Evolutionary conservation across 1,140 invertebrate species (phyloP).

Genomic region (Plodia interpunctella): DNA sequence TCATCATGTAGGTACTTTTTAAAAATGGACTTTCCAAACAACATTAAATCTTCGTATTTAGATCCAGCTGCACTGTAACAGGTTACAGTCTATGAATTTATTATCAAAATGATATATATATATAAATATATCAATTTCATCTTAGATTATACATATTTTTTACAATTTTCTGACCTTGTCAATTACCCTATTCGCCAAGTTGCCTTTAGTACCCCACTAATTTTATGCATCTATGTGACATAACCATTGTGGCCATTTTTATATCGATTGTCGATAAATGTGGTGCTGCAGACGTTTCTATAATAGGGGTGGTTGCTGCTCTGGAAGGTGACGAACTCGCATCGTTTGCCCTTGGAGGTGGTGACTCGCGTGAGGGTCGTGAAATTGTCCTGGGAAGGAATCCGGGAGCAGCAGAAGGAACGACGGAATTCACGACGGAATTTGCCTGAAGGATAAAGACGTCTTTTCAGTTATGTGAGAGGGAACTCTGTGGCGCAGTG

Average conservation of each 20-base stretch:
- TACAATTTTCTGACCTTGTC: too few species aligned
- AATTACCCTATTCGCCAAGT: too few species aligned
- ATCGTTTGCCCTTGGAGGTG: conserved; percentile 31
- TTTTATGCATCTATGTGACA: conserved; percentile 8
- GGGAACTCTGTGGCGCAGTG: too few species aligned
- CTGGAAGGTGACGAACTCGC: conserved; percentile 18
- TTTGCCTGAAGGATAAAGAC: conserved; percentile 72
- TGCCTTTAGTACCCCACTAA: too few species aligned
- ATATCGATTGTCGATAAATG: conserved; percentile 26
- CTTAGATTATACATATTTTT: too few species aligned
- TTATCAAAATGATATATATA: too few species aligned
- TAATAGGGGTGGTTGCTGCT: neutral
- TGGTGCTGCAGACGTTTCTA: conserved; percentile 29
- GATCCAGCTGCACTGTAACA: too few species aligned
- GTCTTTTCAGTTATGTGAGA: neutral
- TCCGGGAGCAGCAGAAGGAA: conserved; percentile 73
- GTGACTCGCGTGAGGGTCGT: conserved; percentile 45
- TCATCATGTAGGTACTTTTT: too few species aligned
- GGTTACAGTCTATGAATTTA: too few species aligned
- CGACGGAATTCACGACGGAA: conserved; percentile 81
- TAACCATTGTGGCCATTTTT: conserved; percentile 21
- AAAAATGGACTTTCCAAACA: too few species aligned
- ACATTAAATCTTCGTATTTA: too few species aligned
- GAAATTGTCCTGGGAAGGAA: conserved; percentile 30
- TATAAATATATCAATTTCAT: too few species aligned